These are phyloP conservation scores for Caradrina kadenii DNA, from an alignment of 2,888 invertebrate genomes.

Conservation along the genomic window DNA sequence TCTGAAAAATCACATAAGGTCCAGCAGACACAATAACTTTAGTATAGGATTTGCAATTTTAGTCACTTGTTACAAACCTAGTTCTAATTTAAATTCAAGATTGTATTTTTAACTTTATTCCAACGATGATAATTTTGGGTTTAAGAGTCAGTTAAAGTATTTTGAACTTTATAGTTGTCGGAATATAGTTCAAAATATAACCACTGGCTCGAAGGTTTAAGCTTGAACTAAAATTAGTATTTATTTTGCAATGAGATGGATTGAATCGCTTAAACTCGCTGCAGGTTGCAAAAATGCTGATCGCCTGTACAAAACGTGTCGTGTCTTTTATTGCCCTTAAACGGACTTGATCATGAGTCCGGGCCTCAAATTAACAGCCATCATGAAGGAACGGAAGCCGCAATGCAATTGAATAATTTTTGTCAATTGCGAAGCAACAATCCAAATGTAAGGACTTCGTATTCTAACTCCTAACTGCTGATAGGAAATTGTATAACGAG, in stretches of 20 bases:
- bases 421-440: slow-evolving; percentile 18
- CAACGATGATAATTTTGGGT: too few relatives aligned
- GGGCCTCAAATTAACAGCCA: not conserved
- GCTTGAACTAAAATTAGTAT: not conserved
- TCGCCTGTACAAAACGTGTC: not conserved
- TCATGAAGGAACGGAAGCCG: slow-evolving; percentile 22
- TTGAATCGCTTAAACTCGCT: not conserved
- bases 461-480: not conserved
- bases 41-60: too few relatives aligned
- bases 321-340: not conserved
- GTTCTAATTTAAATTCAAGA: too few relatives aligned
- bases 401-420: slow-evolving; percentile 25
- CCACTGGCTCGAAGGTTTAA: not conserved
- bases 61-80: too few relatives aligned
- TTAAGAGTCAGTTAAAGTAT: too few relatives aligned
- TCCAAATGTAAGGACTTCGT: slow-evolving; percentile 6
- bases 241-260: not conserved
- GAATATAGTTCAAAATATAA: not conserved
- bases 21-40: not conserved
- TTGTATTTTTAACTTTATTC: not conserved
- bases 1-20: not conserved
- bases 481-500: not conserved
- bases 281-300: not conserved
- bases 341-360: not conserved
- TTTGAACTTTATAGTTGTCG: not conserved